Evolutionary conservation across 92 coral and sea anemone species (phyloP).

Genomic region (Epizoanthus stellaris): DNA sequence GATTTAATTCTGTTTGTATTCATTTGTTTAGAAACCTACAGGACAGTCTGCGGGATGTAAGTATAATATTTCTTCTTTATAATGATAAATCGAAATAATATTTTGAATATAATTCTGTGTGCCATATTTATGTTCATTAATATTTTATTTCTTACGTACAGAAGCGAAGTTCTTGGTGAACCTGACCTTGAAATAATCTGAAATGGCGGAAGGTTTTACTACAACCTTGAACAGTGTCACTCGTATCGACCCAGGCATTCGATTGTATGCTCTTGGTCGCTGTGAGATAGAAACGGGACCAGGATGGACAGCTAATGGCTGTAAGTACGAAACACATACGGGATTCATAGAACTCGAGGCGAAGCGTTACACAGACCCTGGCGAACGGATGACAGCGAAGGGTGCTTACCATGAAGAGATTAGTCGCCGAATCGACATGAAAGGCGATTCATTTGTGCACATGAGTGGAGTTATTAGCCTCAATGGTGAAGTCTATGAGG

Average conservation of each 20-base stretch:
- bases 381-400: background rate
- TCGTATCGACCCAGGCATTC: constrained; percentile 19
- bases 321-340: constrained; percentile 1
- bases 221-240: constrained; percentile 18
- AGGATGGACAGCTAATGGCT: constrained; percentile 5
- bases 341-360: constrained; percentile 18
- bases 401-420: constrained; percentile 20
- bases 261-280: constrained; percentile 35
- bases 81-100: no score
- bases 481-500: background rate
- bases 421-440: constrained; percentile 27
- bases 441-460: constrained; percentile 24
- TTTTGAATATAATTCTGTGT: no score
- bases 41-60: no score
- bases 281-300: constrained; percentile 27
- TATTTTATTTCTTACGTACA: background rate
- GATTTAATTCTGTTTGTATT: no score
- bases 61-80: no score
- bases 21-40: no score
- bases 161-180: background rate
- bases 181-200: background rate
- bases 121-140: background rate
- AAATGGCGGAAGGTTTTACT: constrained; percentile 33
- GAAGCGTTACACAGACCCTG: background rate
- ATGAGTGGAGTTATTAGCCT: constrained; percentile 24